Base-by-base conservation (phyloP, 2,797 vertebrate species). In the Pterois miles region DNA sequence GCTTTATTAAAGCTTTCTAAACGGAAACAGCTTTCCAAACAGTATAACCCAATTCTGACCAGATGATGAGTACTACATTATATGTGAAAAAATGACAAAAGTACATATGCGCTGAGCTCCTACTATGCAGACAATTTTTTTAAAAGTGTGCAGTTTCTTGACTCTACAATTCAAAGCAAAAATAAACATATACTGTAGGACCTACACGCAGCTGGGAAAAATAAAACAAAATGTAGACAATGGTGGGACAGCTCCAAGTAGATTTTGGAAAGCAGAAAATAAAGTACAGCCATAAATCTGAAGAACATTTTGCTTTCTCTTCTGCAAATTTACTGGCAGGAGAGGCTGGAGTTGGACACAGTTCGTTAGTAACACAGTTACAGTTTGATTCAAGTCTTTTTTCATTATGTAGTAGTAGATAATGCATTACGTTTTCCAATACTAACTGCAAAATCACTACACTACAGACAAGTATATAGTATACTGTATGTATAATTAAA, bases 171-270 rank as follows among this genome's bases (percentile, higher is more conserved):
- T 43, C 48, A 23, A 56, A 23, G 22, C 59, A 65, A 22, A 70
- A 58, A 18, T 60, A 1, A 57, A 57, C 31, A 53, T n/a, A 52
- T 34, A 60, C 33, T n/a, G 1, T 20, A 62, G 25, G 16, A 57
- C 34, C 31, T 33, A 6, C 48, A 57, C 22, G 23, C 76, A 82
- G 64, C 74, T 75, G 68, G 74, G 31, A 59, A 48, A 27, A 66
- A 71, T 57, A 57, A 36, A 56, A 40, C 5, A 43, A 68, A 53
- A 57, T 58, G 40, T 66, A 48, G 59, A 80, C 66, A 80, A 76
- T 50, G 43, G 52, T 66, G 71, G 72, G 53, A 60, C 36, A 18
- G 54, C 52, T 85, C 83, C 81, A 87, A 78, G 16, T 58, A 63
- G 70, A 65, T 33, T 80, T 71, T 65, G 57, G 69, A 76, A 62